Evolutionary conservation across 2,888 invertebrate genomes (phyloP).

Genomic region (Reticulitermes lucifugus): DNA sequence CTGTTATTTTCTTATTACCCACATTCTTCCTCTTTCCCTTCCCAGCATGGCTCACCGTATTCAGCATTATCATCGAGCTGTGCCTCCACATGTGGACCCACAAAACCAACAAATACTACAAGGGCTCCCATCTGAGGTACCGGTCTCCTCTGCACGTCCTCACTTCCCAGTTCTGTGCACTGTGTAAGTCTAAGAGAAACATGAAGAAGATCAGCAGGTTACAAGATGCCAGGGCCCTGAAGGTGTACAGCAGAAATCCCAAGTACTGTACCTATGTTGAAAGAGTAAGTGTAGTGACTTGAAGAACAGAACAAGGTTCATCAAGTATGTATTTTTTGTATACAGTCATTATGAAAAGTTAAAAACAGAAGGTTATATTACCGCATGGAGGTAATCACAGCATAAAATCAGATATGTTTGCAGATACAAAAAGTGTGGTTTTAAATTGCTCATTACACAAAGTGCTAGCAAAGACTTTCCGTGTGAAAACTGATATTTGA

Average conservation of each 20-base stretch:
- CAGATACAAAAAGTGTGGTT: too few relatives aligned
- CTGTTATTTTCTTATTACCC: conserved; percentile 9
- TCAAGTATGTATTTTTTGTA: neutral
- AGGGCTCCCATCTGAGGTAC: conserved; percentile 60
- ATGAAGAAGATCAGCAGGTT: conserved; percentile 74
- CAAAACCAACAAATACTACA: conserved; percentile 17
- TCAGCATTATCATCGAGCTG: conserved; percentile 29
- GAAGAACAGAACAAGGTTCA: neutral
- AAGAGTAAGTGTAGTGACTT: conserved; percentile 40
- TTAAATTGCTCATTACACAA: too few relatives aligned
- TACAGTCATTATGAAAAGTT: too few relatives aligned
- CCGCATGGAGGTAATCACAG: too few relatives aligned
- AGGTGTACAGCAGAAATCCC: conserved; percentile 43
- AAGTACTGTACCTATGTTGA: conserved; percentile 42
- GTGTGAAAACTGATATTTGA: too few relatives aligned
- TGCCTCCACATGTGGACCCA: conserved; percentile 35
- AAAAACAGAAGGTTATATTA: too few relatives aligned
- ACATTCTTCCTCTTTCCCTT: conserved; percentile 17
- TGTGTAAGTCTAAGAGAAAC: conserved; percentile 73
- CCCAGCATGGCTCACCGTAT: conserved; percentile 20
- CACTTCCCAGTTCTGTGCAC: conserved; percentile 76
- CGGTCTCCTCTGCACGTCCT: conserved; percentile 78
- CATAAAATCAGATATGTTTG: too few relatives aligned
- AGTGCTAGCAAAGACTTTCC: too few relatives aligned
- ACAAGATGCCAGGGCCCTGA: conserved; percentile 69